These are phyloP conservation scores for Drosophila equinoxialis DNA, from an alignment of 1,140 invertebrate genomes.

Conservation along the genomic window DNA sequence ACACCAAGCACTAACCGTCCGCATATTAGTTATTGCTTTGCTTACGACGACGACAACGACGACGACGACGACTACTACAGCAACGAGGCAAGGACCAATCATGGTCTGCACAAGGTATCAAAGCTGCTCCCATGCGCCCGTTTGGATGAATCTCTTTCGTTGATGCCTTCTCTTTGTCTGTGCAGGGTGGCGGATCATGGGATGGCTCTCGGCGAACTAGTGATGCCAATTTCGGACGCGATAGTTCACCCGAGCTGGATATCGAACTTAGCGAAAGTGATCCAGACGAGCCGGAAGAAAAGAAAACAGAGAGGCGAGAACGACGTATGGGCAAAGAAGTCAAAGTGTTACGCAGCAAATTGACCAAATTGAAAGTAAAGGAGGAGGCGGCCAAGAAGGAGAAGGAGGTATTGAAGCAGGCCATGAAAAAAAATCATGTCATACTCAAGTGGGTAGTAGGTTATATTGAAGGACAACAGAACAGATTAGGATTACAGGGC, in stretches of 20 bases:
- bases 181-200: conserved; percentile 71
- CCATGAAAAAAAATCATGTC: conserved; percentile 91
- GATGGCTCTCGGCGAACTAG: conserved; percentile 74
- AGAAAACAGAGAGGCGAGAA: conserved; percentile 85
- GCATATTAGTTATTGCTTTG: conserved; percentile 80
- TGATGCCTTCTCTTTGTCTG: conserved; percentile 14
- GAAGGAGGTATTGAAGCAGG: conserved; percentile 89
- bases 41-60: conserved; percentile 70
- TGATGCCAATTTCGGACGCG: conserved; percentile 69
- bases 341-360: conserved; percentile 89
- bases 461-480: not conserved
- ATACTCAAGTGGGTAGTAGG: conserved; percentile 85
- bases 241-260: conserved; percentile 83
- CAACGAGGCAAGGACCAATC: conserved; percentile 39
- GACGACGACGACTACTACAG: conserved; percentile 55
- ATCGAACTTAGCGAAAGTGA: conserved; percentile 85
- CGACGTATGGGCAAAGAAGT: conserved; percentile 88
- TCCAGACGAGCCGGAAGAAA: conserved; percentile 89
- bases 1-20: conserved; percentile 74
- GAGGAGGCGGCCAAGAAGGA: conserved; percentile 90
- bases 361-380: conserved; percentile 91
- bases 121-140: conserved; percentile 2
- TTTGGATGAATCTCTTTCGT: not conserved
- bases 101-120: conserved; percentile 52
- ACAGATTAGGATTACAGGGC: not conserved